These are phyloP conservation scores for Papilio polyxenes DNA, from an alignment of 1,140 invertebrate genomes.

Conservation along the genomic window DNA sequence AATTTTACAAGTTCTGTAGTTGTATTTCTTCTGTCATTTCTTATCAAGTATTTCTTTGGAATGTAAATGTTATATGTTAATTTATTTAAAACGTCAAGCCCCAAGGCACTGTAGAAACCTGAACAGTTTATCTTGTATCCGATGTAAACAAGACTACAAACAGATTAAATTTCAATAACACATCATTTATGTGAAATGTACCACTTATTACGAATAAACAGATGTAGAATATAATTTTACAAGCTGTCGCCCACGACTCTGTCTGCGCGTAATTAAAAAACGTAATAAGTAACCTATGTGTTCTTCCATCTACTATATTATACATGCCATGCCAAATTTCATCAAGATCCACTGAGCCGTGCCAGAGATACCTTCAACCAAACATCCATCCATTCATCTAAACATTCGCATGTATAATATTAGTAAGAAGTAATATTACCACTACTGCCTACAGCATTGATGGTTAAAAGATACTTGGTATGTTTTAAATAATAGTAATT, in stretches of 20 bases:
- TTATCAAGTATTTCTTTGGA: not conserved
- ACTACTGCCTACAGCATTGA: not conserved
- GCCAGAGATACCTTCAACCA: too few relatives aligned
- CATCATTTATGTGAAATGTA: conserved; percentile 14
- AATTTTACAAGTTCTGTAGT: not conserved
- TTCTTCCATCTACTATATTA: too few relatives aligned
- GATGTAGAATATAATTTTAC: not conserved
- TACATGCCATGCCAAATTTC: too few relatives aligned
- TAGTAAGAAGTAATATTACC: not conserved
- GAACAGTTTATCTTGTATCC: conserved; percentile 4
- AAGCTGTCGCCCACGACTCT: too few relatives aligned
- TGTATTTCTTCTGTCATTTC: not conserved
- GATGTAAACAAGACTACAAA: not conserved
- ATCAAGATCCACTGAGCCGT: too few relatives aligned
- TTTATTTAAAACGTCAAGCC: not conserved
- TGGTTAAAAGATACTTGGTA: not conserved
- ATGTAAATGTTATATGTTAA: not conserved
- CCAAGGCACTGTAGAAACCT: conserved; percentile 3
- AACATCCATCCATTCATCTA: too few relatives aligned
- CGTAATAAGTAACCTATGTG: too few relatives aligned
- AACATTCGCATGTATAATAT: too few relatives aligned
- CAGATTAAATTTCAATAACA: not conserved
- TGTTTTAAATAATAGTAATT: not conserved
- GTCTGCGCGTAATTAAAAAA: too few relatives aligned
- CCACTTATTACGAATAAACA: not conserved